These are phyloP conservation scores for Dufourea novaeangliae DNA, from an alignment of 1,140 invertebrate genomes.

Conservation along the genomic window DNA sequence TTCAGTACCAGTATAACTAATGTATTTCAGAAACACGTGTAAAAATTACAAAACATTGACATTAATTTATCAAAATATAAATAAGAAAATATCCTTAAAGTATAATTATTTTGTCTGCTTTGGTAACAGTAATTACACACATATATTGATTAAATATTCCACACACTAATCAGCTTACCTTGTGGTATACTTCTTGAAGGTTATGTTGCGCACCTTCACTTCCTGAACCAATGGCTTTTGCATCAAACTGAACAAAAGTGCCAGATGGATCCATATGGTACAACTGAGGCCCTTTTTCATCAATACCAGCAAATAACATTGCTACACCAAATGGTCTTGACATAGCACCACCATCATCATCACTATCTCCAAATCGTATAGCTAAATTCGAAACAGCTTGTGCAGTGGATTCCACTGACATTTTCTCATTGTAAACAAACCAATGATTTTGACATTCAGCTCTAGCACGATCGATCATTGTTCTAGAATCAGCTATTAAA, in stretches of 20 bases:
- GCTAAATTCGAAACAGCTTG: conserved; percentile 99
- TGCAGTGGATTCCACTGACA: conserved; percentile 98
- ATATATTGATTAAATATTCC: neutral
- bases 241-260: conserved; percentile 98
- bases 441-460: conserved; percentile 98
- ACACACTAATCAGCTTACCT: conserved; percentile 81
- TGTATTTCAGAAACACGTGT: no score
- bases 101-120: no score
- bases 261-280: conserved; percentile 99
- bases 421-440: conserved; percentile 98
- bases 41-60: no score
- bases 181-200: conserved; percentile 93
- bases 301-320: conserved; percentile 93
- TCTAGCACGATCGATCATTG: conserved; percentile 96
- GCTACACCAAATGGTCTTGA: conserved; percentile 99
- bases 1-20: no score
- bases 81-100: neutral
- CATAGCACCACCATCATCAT: conserved; percentile 98
- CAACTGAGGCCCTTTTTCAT: conserved; percentile 92
- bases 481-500: conserved; percentile 98
- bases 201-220: conserved; percentile 99
- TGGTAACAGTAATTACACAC: neutral
- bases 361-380: conserved; percentile 98
- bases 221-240: conserved; percentile 99
- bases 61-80: neutral